Evolutionary conservation across 2,797 vertebrate genomes (phyloP), one percentile per base, ranked within the genome.

Genomic region (Cryptoblepharus egeriae): DNA sequence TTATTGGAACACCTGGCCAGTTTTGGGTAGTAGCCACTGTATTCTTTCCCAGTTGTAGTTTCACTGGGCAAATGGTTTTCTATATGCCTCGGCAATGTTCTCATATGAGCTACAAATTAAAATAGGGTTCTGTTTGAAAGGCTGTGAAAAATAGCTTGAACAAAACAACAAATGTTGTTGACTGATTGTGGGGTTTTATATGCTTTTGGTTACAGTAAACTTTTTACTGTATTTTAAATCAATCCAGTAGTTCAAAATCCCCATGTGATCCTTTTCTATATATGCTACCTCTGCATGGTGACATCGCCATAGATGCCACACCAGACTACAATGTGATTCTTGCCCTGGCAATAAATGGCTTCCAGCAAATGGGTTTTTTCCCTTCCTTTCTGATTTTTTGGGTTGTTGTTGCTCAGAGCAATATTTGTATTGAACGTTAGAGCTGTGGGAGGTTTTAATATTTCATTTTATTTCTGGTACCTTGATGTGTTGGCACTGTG

Each of bases 221-320:
- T 0, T 70, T 80, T 89, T 57, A 68, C 78, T 87, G 8, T 79
- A 39, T 89, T 76, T 75, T 85, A 88, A 86, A 75, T 84, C 77
- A 55, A 91, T 70, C 72, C 37, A 85, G 26, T 28, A 86, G 87
- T 92, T 88, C 89, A 84, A 85, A 81, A 67, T n/a, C 16, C 10
- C 60, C 60, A 84, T 88, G 83, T 92, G 83, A 37, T 75, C 77
- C 90, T 93, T 93, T 88, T n/a, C n/a, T n/a, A n/a, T 88, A 93
- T 90, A 91, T 60, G 1, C 95, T 96, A 96, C 95, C 95, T 96
- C 95, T 95, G 92, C 94, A 93, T 88, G 12, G 13, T 87, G 86
- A 63, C 88, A 83, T 87, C 92, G 91, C 89, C 75, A 89, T 92
- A 85, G 90, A 86, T 92, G 89, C 58, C 79, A 90, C 88, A 68